phyloP scores from a whole-genome alignment of 2,888 invertebrate genomes.

The Auanema sp. region DNA sequence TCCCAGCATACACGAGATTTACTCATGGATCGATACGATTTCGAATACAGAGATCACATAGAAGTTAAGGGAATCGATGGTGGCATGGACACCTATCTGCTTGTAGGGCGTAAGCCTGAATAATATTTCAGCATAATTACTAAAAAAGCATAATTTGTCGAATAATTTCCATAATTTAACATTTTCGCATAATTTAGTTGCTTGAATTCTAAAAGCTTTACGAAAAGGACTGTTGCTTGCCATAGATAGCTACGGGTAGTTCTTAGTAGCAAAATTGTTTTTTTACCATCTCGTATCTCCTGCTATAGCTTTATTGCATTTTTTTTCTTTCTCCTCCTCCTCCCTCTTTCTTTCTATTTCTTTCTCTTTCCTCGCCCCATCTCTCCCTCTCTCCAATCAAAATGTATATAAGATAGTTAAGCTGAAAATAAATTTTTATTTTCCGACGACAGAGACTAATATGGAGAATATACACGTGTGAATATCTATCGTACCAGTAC shows the following conservation, averaged over 20 bases:
- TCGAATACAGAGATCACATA: slow-evolving; percentile 88
- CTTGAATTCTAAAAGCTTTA: not conserved
- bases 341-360: slow-evolving; percentile 10
- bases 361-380: slow-evolving; percentile 14
- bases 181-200: not conserved
- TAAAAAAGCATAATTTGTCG: slow-evolving; percentile 1
- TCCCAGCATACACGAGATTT: slow-evolving; percentile 58
- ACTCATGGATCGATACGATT: slow-evolving; percentile 78
- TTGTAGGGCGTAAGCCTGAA: slow-evolving; percentile 46
- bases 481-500: too few relatives aligned
- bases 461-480: too few relatives aligned
- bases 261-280: not conserved
- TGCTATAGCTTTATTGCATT: slow-evolving; percentile 1
- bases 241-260: slow-evolving; percentile 1
- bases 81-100: slow-evolving; percentile 64
- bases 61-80: slow-evolving; percentile 83
- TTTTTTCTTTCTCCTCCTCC: not conserved
- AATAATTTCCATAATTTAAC: not conserved
- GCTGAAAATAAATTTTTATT: too few relatives aligned
- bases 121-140: slow-evolving; percentile 25
- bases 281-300: slow-evolving; percentile 12
- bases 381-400: slow-evolving; percentile 1
- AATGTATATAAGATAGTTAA: not conserved
- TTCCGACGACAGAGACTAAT: too few relatives aligned
- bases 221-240: not conserved